Evolutionary conservation across 2,888 invertebrate species (phyloP).

Genomic region (Cheiracanthium punctorium): DNA sequence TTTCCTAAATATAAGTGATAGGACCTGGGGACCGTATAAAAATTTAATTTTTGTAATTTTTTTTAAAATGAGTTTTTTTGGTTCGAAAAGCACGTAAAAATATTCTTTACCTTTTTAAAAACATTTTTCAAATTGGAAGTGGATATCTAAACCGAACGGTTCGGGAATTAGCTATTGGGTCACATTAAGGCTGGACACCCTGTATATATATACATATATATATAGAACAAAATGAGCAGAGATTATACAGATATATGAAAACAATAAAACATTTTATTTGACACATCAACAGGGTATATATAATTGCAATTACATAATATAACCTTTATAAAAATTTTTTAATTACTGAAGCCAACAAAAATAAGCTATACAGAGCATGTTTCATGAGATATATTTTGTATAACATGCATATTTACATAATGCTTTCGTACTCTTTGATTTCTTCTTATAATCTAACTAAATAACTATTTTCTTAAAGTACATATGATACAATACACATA

Average conservation of each 20-base stretch:
- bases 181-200: no score
- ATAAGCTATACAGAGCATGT: slow-evolving; percentile 59
- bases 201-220: no score
- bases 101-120: no score
- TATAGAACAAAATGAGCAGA: no score
- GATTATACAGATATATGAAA: slow-evolving; percentile 41
- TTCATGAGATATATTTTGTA: slow-evolving; percentile 19
- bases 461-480: background rate
- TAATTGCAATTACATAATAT: slow-evolving; percentile 57
- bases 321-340: slow-evolving; percentile 55
- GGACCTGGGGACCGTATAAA: no score
- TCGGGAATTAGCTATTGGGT: no score
- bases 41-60: no score
- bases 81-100: no score
- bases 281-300: slow-evolving; percentile 60
- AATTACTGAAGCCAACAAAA: slow-evolving; percentile 58
- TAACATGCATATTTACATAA: slow-evolving; percentile 41
- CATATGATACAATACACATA: slow-evolving; percentile 1
- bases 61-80: no score
- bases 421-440: background rate
- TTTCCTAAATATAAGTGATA: no score
- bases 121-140: no score
- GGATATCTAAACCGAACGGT: no score
- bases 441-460: background rate
- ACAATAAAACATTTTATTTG: slow-evolving; percentile 67